phyloP scores from a whole-genome alignment of 2,113 vertebrate genomes.

The Struthio camelus region DNA sequence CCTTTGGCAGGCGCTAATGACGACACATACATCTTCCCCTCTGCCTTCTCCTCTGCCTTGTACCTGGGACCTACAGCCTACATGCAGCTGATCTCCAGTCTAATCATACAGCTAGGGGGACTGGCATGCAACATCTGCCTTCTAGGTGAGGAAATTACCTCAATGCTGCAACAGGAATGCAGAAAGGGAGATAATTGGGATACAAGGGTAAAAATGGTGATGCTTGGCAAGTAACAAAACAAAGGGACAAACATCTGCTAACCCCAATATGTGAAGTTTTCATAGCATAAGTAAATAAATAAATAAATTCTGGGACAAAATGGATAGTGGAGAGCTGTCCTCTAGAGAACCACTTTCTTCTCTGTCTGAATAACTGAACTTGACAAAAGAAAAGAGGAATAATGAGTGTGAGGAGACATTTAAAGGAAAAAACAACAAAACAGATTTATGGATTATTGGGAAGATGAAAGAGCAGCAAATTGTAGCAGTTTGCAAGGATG shows the following conservation, averaged over 20 bases:
- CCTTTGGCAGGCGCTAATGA: not conserved
- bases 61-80: not conserved
- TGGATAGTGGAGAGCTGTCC: not conserved
- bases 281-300: not conserved
- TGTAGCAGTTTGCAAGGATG: constrained; percentile 23
- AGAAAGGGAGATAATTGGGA: not conserved
- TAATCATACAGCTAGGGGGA: not conserved
- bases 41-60: rapidly evolving
- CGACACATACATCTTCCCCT: too few relatives aligned
- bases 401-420: not conserved
- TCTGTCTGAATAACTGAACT: not conserved
- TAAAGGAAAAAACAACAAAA: not conserved
- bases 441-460: constrained; percentile 29
- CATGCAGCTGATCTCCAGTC: not conserved
- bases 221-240: not conserved
- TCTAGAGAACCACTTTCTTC: not conserved
- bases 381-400: not conserved
- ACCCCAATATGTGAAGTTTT: not conserved
- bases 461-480: constrained; percentile 44
- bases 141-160: not conserved
- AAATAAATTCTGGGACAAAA: not conserved
- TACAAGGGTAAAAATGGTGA: not conserved
- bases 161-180: not conserved
- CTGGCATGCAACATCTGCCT: not conserved
- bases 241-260: not conserved